Evolutionary conservation across 1,140 invertebrate species (phyloP), one percentile per base, ranked within the genome.

Genomic region (Nomia melanderi): DNA sequence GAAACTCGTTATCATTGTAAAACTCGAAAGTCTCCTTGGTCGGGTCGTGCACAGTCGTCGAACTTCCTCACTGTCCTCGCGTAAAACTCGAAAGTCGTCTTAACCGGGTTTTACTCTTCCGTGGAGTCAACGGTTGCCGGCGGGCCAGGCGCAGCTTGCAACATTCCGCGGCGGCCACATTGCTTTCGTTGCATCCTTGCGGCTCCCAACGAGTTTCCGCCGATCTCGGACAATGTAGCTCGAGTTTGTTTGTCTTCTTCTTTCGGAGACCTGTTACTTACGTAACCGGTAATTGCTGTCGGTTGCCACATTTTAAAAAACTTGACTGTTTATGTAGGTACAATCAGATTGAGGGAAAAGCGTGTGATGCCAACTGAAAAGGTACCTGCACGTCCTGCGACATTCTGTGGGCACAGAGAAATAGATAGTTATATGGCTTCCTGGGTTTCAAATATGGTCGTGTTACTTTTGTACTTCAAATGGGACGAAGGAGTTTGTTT

Each of bases 1-100:
- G 47, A n/a, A 50, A 50, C 47, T 50, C 20, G 47, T 50, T 50
- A 50, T 50, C n/a, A n/a, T 50, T 6, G 47, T 50, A 50, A 50
- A 50, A 50, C 20, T 50, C 47, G 47, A 50, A 50, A 50, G 47
- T 50, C 47, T 17, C n/a, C 20, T n/a, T 5, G 47, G 47, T 17
- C 47, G 1, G 20, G 47, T n/a, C 47, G 20, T 6, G 20, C 20
- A n/a, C n/a, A n/a, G 47, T 7, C 47, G 7, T n/a, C 47, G 47
- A 50, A 50, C 47, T 50, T 50, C 47, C 47, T 50, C 47, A n/a
- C 47, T 50, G 47, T 50, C 47, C 8, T 2, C 47, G 20, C 3
- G n/a, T 50, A 50, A 50, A 50, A 50, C 47, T 50, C 20, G 47
- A 50, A 50, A 50, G 47, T 50, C 20, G 47, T 50, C 47, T 6